These are phyloP conservation scores for Ibidorhyncha struthersii DNA, from an alignment of 2,113 vertebrate genomes.

Conservation along the genomic window DNA sequence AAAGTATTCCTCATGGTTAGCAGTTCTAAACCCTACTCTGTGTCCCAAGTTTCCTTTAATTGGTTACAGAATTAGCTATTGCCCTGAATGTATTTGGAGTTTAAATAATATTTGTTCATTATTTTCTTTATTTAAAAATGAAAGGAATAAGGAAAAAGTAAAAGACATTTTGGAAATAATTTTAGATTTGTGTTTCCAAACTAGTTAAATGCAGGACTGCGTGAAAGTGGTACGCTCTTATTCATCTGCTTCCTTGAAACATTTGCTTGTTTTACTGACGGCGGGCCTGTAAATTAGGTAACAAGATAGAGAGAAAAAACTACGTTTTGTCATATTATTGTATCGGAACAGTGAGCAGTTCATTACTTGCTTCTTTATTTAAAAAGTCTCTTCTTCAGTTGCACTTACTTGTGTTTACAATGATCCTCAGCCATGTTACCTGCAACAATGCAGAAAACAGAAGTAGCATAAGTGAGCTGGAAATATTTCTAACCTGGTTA, in stretches of 20 bases:
- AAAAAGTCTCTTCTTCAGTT: neutral
- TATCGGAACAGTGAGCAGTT: neutral
- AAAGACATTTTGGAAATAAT: neutral
- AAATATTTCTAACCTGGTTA: neutral
- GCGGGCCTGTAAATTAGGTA: neutral
- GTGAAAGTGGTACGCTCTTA: rapidly evolving
- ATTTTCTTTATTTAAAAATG: neutral
- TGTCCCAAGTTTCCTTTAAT: neutral
- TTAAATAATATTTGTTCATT: neutral
- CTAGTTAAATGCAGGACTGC: neutral
- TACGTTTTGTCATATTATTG: neutral
- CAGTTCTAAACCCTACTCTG: neutral
- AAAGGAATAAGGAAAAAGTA: neutral
- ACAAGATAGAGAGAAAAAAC: neutral
- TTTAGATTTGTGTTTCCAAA: neutral
- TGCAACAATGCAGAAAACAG: rapidly evolving
- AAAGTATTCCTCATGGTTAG: neutral
- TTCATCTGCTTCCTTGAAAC: neutral
- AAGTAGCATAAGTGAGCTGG: neutral
- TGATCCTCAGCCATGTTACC: neutral
- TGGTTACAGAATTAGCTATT: neutral
- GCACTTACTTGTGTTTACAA: neutral
- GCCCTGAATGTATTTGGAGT: neutral
- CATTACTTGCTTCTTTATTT: neutral
- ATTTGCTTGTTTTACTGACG: neutral